Evolutionary conservation across 2,888 invertebrate species (phyloP), one percentile per base, ranked within the genome.

Genomic region (Deilephila elpenor): DNA sequence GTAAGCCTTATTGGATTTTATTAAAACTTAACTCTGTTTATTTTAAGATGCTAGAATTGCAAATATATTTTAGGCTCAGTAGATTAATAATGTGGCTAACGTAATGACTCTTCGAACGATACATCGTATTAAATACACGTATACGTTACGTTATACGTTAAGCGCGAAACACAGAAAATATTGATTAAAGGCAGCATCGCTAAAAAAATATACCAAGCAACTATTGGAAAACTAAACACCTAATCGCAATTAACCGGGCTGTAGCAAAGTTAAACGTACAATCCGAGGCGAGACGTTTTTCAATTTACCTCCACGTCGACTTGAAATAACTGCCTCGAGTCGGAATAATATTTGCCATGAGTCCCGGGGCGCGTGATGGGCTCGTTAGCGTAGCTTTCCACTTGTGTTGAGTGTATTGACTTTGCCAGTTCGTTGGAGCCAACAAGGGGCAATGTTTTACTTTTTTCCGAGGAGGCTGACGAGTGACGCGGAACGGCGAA

Each of bases 391-490:
- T 79, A 80, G 84, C 86, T 83, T 81, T 83, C 81, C 86, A 82
- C 79, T 85, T 81, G 84, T 83, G 83, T 81, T 80, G 86, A 87
- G 86, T 85, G 85, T 91, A 89, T 91, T 91, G 90, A 90, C 90
- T 88, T 91, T 90, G 80, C 84, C 90, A 89, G 91, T 91, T 91
- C 91, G 91, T 91, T 91, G 91, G 83, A 86, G 85, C 83, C 86
- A 81, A 85, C 82, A 70, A 72, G 75, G 81, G 82, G 80, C 83
- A 79, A 81, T 85, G 85, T 86, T 86, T 86, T 80, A 82, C 82
- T 85, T 86, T 82, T 82, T 81, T 80, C 76, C 51, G 70, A 71
- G 79, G 75, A 76, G 75, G 74, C 77, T 71, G 34, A 75, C 80
- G 74, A 75, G 77, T 81, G 83, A 78, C 62, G 82, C 72, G 79